Base-by-base conservation (phyloP, 2,888 invertebrate species). In the Taphrorychus bicolor region DNA sequence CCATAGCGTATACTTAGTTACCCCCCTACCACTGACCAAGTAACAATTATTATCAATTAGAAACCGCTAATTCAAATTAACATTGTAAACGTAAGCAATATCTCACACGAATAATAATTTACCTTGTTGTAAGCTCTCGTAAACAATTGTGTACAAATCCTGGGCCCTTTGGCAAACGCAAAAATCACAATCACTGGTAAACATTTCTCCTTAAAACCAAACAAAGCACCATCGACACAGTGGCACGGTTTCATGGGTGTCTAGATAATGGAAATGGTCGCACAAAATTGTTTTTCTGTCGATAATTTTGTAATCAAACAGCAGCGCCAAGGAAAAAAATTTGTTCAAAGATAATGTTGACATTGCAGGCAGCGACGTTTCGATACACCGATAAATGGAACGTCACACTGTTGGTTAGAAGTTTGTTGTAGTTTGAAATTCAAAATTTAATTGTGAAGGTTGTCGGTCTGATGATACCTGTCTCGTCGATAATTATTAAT, bases 251-350 rank as follows among this genome's bases (percentile, higher is more conserved):
- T 11, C 16, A 52, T 19, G 11, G 19, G 16, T 52, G 16, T 9
- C 2, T 54, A 54, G 54, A 32, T 54, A 57, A 40, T 24, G 16
- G 5, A 21, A 66, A 66, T 32, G 51, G 58, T 18, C 42, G 21
- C 45, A 58, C 23, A 58, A 61, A 23, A 17, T 24, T 52, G n/a
- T 9, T 52, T 60, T 60, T 16, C 24, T 40, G 21, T 5, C 41
- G 65, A 69, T 69, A 65, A 69, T 65, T 65, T 57, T 49, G 52
- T 65, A 69, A 57, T 58, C 60, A 69, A 69, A 69, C 52, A 69
- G 40, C 21, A 52, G n/a, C 18, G 3, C 63, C 69, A 69, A 69
- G 69, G 69, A 69, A 69, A 69, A 60, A 60, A 41, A 54, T 41
- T 61, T 23, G 17, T 19, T 22, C 18, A 21, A 18, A 51, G 21